A percentile compares a stretch with the other conserved stretches of the same genome.
These are phyloP conservation scores for Mus pahari DNA, from an alignment of 2,113 vertebrate genomes.

Conservation along the genomic window DNA sequence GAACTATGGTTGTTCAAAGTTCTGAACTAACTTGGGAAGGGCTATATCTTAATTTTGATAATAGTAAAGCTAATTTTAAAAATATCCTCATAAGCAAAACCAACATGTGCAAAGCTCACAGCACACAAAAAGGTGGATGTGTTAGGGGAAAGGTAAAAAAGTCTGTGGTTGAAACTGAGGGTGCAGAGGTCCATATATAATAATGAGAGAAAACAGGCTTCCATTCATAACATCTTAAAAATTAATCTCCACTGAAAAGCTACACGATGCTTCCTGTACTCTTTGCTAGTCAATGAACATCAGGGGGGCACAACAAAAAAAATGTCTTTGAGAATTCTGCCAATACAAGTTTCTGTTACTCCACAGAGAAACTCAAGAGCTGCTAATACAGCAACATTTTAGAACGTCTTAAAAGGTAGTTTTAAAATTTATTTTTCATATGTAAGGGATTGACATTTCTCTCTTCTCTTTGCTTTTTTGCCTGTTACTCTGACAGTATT, in stretches of 20 bases:
- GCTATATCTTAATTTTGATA: slow-evolving; percentile 30
- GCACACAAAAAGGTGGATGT: not conserved
- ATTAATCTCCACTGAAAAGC: slow-evolving; percentile 48
- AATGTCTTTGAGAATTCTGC: slow-evolving; percentile 4
- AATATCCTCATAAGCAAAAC: not conserved
- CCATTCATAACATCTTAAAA: slow-evolving; percentile 55
- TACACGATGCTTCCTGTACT: not conserved
- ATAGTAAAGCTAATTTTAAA: not conserved
- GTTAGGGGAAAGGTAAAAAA: slow-evolving; percentile 21
- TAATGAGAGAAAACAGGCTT: slow-evolving; percentile 58
- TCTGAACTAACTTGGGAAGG: not conserved
- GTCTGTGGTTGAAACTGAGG: slow-evolving; percentile 32
- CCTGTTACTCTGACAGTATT: slow-evolving; percentile 67
- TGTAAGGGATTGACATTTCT: slow-evolving; percentile 81
- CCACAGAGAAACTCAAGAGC: not conserved
- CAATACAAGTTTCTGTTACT: not conserved
- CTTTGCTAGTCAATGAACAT: not conserved
- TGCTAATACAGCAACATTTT: slow-evolving; percentile 76
- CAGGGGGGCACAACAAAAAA: not conserved
- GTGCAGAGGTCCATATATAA: not conserved
- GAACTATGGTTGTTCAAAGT: not conserved
- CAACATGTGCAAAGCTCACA: not conserved
- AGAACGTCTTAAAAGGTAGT: slow-evolving; percentile 72
- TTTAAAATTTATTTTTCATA: slow-evolving; percentile 82
- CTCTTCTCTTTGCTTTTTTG: slow-evolving; percentile 75